A percentile compares a stretch with the other conserved stretches of the same genome.
These are phyloP conservation scores for Phaethon lepturus DNA, from an alignment of 2,113 vertebrate genomes.

Conservation along the genomic window DNA sequence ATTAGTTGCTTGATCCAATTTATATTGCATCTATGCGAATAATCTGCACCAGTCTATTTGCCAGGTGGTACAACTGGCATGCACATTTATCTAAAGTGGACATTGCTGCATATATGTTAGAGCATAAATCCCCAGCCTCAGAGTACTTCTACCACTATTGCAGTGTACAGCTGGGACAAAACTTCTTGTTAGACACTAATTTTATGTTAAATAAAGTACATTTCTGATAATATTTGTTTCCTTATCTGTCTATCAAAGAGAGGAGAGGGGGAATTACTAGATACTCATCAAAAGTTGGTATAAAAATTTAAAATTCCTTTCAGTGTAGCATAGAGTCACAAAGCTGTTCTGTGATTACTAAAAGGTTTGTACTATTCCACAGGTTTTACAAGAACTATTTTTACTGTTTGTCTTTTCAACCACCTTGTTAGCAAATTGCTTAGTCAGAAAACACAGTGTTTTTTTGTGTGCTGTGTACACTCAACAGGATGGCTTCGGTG, in stretches of 20 bases:
- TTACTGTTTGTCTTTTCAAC: not conserved
- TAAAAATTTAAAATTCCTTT: not conserved
- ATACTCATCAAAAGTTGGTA: not conserved
- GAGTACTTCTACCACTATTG: not conserved
- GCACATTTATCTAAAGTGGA: not conserved
- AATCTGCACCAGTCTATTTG: not conserved
- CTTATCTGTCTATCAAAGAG: not conserved
- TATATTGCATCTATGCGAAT: not conserved
- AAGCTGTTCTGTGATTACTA: not conserved
- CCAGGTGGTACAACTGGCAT: not conserved
- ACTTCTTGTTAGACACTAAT: not conserved
- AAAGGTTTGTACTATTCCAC: slow-evolving; percentile 1
- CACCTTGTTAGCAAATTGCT: not conserved
- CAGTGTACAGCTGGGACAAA: not conserved
- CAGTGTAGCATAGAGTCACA: not conserved
- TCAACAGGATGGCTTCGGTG: not conserved
- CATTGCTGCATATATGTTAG: not conserved
- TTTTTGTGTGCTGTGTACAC: not conserved
- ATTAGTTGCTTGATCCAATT: not conserved
- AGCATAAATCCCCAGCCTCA: not conserved
- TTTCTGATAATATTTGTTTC: not conserved
- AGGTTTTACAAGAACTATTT: not conserved
- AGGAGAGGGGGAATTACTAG: not conserved
- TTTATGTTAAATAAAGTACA: not conserved
- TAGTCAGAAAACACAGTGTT: not conserved